Percentiles rank a stretch among this genome's conserved stretches.
Conservation (phyloP, 2,888 invertebrate genomes). For the Ophion ellenae region DNA sequence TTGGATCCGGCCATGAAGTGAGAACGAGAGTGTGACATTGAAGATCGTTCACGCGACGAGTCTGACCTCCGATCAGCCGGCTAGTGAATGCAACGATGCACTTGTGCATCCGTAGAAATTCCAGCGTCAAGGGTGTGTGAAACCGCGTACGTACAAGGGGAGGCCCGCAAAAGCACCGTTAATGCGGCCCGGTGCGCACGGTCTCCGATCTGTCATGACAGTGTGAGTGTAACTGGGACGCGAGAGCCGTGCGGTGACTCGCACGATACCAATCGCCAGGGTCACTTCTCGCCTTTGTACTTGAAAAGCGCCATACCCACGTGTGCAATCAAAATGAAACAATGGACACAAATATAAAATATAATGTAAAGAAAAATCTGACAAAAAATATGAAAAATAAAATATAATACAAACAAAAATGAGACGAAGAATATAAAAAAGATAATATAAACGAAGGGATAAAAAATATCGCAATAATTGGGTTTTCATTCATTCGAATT, state of each 20-base stretch:
- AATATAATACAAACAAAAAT: too few relatives aligned
- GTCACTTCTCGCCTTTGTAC: conserved; percentile 44
- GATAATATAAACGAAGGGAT: too few relatives aligned
- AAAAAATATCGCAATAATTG: too few relatives aligned
- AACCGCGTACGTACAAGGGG: background rate
- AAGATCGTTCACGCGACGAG: conserved; percentile 60
- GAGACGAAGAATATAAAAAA: too few relatives aligned
- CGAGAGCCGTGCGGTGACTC: conserved; percentile 1
- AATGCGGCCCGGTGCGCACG: background rate
- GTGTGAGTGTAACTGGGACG: background rate
- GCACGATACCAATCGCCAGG: conserved; percentile 53
- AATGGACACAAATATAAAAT: background rate
- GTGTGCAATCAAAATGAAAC: background rate
- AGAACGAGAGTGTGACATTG: conserved; percentile 59
- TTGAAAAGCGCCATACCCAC: background rate
- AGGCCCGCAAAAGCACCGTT: conserved; percentile 1
- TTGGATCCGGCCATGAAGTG: background rate
- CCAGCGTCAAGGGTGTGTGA: conserved; percentile 3
- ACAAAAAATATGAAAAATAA: too few relatives aligned
- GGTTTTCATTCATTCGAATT: too few relatives aligned
- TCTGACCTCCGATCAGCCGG: conserved; percentile 56
- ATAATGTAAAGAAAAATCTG: too few relatives aligned
- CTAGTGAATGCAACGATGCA: conserved; percentile 32
- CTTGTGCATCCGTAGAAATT: conserved; percentile 60
- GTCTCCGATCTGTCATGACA: background rate